Base-by-base conservation (phyloP, 2,797 vertebrate species). In the Phoebastria nigripes region DNA sequence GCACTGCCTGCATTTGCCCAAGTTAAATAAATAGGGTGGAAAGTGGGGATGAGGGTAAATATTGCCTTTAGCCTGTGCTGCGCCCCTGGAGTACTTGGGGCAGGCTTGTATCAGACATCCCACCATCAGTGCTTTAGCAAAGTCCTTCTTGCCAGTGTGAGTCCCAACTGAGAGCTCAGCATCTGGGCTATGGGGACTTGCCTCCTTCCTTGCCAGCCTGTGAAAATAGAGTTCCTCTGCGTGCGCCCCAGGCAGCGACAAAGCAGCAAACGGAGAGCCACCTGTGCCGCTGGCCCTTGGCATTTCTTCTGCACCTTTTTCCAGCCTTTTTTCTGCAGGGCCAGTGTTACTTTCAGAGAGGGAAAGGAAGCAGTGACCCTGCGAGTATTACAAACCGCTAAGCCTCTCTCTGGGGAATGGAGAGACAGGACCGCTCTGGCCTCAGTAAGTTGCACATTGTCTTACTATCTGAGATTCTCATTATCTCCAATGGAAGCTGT, bases 401-500 rank as follows among this genome's bases (percentile, higher is more conserved):
- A 82, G 16, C 22, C 33, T 78, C 6, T 18, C 84, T 63, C 67
- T 71, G 37, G 94, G 92, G 71, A 95, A 39, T 0, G 0, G n/a
- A 85, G 33, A 87, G 70, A 77, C 39, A 61, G 59, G 66, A 85
- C 77, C 2, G 1, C 37, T 73, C 81, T 87, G 59, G 83, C 88
- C 77, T 84, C 90, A 65, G 52, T 14, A 44, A 83, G 74, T 29
- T 71, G 39, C 37, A 39, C 1, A 1, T 77, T 72, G 80, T 67
- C 79, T 67, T 29, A 3, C 71, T 90, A 41, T 77, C 62, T 51
- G 65, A 92, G 72, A 88, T 82, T 85, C 82, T 83, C 84, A 63
- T 96, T 93, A 91, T 86, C 79, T 94, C 83, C 94, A 83, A 26
- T 83, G 90, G 94, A 93, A 93, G 76, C 81, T 93, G 88, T 84